Percentiles rank a stretch among this genome's conserved stretches.
Evolutionary conservation across 1,140 invertebrate species (phyloP).

Genomic region (Himalopsyche phryganea): DNA sequence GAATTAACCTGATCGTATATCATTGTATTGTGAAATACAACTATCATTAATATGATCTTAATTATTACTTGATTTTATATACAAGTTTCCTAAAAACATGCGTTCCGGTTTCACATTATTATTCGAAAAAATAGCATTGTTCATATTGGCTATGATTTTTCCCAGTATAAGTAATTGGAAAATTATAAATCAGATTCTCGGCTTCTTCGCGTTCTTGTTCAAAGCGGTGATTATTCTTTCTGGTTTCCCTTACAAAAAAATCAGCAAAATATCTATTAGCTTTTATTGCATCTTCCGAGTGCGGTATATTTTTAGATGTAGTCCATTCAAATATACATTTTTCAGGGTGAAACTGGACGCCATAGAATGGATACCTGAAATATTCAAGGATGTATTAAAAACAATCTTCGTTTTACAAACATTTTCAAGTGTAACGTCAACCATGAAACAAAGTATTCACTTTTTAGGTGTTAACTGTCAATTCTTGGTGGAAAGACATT

Average conservation of each 20-base stretch:
- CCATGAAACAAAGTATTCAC: too few species aligned
- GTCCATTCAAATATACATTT: conserved; percentile 82
- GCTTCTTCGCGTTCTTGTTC: conserved; percentile 46
- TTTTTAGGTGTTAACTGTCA: too few species aligned
- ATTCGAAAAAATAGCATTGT: conserved; percentile 57
- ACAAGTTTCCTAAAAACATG: too few species aligned
- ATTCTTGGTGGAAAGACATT: too few species aligned
- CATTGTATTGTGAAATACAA: too few species aligned
- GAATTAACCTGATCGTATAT: too few species aligned
- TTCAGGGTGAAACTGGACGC: conserved; percentile 87
- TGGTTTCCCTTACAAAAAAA: conserved; percentile 75
- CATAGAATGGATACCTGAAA: conserved; percentile 74
- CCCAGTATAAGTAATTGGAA: conserved; percentile 55
- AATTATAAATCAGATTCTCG: conserved; percentile 63
- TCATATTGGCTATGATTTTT: conserved; percentile 49
- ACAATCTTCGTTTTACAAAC: not conserved
- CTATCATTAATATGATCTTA: too few species aligned
- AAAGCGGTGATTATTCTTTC: conserved; percentile 41
- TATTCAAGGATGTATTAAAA: not conserved
- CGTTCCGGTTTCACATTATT: too few species aligned
- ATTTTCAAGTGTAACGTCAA: too few species aligned
- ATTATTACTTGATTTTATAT: too few species aligned
- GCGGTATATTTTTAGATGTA: conserved; percentile 57
- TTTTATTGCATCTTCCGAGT: conserved; percentile 58
- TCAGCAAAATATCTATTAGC: conserved; percentile 77